These are phyloP conservation scores for Drosophila sp. DNA, from an alignment of 1,140 invertebrate genomes.

Conservation along the genomic window DNA sequence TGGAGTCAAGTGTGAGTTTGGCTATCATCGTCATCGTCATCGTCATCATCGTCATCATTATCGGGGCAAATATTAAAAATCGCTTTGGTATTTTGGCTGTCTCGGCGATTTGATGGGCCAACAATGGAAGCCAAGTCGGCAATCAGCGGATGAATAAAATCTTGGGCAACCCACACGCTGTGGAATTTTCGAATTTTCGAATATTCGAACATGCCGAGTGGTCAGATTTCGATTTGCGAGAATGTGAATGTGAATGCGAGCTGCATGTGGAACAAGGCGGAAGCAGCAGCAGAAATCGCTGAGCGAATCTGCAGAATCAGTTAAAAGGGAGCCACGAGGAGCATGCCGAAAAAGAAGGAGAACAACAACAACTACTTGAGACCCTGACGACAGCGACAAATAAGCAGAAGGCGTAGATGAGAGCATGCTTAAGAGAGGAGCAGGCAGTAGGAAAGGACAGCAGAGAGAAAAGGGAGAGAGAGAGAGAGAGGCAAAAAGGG, in stretches of 20 bases:
- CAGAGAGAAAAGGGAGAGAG: no score
- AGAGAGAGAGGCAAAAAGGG: not conserved
- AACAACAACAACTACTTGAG: not conserved
- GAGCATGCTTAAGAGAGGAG: conserved; percentile 3
- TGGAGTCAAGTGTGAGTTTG: conserved; percentile 20
- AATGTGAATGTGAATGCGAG: conserved; percentile 8
- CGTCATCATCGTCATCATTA: conserved; percentile 39
- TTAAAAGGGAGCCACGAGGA: conserved; percentile 48
- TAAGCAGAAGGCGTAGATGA: conserved; percentile 51
- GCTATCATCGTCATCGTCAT: conserved; percentile 37
- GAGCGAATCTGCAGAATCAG: conserved; percentile 41
- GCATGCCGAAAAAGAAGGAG: conserved; percentile 23
- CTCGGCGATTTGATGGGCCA: conserved; percentile 36
- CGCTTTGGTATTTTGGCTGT: conserved; percentile 48
- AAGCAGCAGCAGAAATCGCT: conserved; percentile 39
- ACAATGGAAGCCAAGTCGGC: conserved; percentile 33
- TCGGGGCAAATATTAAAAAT: conserved; percentile 40
- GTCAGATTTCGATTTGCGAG: conserved; percentile 44
- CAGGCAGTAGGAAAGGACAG: no score
- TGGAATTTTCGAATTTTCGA: conserved; percentile 37
- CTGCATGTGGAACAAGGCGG: conserved; percentile 39
- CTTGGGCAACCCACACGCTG: conserved; percentile 48
- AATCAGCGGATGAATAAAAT: conserved; percentile 38
- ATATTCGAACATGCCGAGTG: conserved; percentile 37
- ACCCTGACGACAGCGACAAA: conserved; percentile 50